Base-by-base conservation (phyloP, 2,888 invertebrate species). In the Pocota personata region DNA sequence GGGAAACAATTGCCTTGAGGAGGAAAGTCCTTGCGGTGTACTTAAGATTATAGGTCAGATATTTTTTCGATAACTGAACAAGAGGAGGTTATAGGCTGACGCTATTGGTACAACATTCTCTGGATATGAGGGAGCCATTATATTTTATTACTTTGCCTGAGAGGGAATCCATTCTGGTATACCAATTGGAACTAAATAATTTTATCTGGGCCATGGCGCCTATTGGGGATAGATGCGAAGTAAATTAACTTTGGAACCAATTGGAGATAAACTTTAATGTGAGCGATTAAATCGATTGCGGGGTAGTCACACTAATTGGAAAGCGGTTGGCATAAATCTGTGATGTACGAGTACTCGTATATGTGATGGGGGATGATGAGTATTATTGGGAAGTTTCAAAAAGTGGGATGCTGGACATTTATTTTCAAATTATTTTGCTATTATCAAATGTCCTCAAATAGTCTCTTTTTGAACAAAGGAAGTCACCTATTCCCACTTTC, bases 1-100 rank as follows among this genome's bases (percentile, higher is more conserved):
- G 40, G 40, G 10, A 71, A 77, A 72, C 82, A 78, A 82, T 82
- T 78, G 78, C 52, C 60, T 67, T 14, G 21, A 78, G 78, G 78
- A 67, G 32, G 8, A 67, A 73, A 78, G 69, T 84, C 84, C 84
- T 84, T 64, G 69, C 48, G 84, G 84, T 79, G 64, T 58, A 79
- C 75, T 84, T 75, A 75, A 75, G 79, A 84, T 79, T 69, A 79
- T 84, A 79, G 84, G 79, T 75, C 84, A 84, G 75, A 84, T 73
- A 84, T 35, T 66, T 84, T 69, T 24, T 67, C 57, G 66, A 84
- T 75, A 72, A 60, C 46, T 30, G 32, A 30, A 69, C 14, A 6
- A 12, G 12, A 12, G 32, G 27, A 58, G 60, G 72, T 64, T 71
- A 43, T 46, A 64, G 43, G 71, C 64, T 43, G 40, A 30, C 35